Evolutionary conservation across 1,140 invertebrate genomes (phyloP).

Genomic region (Telenomus remus): DNA sequence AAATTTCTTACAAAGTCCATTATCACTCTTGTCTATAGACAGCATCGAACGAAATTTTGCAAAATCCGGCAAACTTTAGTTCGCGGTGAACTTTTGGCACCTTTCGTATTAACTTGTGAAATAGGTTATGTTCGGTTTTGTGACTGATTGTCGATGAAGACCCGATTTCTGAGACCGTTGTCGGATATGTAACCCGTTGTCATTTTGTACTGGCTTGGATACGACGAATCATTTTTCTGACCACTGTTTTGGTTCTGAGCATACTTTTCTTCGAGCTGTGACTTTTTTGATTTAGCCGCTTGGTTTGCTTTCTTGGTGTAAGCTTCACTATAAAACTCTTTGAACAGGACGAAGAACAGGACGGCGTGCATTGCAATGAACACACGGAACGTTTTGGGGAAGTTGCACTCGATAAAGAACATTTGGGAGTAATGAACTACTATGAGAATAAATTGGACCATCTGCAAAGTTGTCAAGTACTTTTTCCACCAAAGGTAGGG

Average conservation of each 20-base stretch:
- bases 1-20: conserved; percentile 33
- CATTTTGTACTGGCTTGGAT: conserved; percentile 71
- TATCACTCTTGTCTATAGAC: conserved; percentile 36
- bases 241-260: conserved; percentile 28
- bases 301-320: conserved; percentile 74
- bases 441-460: conserved; percentile 89
- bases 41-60: conserved; percentile 31
- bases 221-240: conserved; percentile 48
- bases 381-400: conserved; percentile 84
- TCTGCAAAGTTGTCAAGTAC: conserved; percentile 90
- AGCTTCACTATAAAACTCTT: conserved; percentile 83
- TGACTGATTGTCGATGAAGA: conserved; percentile 68
- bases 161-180: conserved; percentile 69
- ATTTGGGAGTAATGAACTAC: conserved; percentile 89
- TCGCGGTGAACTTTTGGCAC: conserved; percentile 30
- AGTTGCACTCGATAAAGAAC: conserved; percentile 90
- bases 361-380: conserved; percentile 84
- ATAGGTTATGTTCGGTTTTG: conserved; percentile 34
- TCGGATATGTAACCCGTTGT: conserved; percentile 71
- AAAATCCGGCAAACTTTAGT: conserved; percentile 27
- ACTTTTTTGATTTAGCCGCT: conserved; percentile 28
- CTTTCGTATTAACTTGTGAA: conserved; percentile 9
- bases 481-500: conserved; percentile 97
- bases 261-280: conserved; percentile 48
- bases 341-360: conserved; percentile 87